Percentiles rank a stretch among this genome's conserved stretches.
phyloP scores from a whole-genome alignment of 2,888 invertebrate species.

The Cyrtodaria siliqua region DNA sequence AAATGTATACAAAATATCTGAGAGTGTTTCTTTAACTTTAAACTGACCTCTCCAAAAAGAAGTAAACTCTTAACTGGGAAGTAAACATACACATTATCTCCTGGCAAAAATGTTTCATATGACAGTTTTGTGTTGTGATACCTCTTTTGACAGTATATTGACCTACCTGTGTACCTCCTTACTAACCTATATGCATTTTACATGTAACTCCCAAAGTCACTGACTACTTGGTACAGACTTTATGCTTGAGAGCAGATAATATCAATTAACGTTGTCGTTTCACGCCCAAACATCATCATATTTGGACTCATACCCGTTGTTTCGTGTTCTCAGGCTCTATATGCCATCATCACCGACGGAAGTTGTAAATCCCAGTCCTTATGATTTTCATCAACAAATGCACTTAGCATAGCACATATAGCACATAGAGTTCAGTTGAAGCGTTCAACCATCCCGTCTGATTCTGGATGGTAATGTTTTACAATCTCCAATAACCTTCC shows the following conservation, averaged over 20 bases:
- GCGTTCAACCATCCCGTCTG: conserved; percentile 44
- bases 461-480: conserved; percentile 52
- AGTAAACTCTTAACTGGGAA: conserved; percentile 50
- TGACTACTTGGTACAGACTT: conserved; percentile 31
- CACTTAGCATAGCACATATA: conserved; percentile 55
- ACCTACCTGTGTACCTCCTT: conserved; percentile 13
- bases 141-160: conserved; percentile 46
- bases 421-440: conserved; percentile 39
- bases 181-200: conserved; percentile 37
- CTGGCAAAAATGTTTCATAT: conserved; percentile 31
- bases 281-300: conserved; percentile 53
- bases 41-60: conserved; percentile 42
- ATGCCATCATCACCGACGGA: conserved; percentile 57
- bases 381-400: conserved; percentile 43
- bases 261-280: conserved; percentile 49
- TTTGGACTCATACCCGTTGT: conserved; percentile 55
- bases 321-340: conserved; percentile 46
- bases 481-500: conserved; percentile 37
- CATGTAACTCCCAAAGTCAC: conserved; percentile 55
- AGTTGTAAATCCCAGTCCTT: conserved; percentile 40
- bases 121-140: conserved; percentile 34
- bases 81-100: conserved; percentile 45
- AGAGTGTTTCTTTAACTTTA: conserved; percentile 24
- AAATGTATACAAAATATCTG: conserved; percentile 47
- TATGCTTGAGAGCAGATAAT: conserved; percentile 28